phyloP scores from a whole-genome alignment of 2,113 vertebrate species.

The Otis tarda region DNA sequence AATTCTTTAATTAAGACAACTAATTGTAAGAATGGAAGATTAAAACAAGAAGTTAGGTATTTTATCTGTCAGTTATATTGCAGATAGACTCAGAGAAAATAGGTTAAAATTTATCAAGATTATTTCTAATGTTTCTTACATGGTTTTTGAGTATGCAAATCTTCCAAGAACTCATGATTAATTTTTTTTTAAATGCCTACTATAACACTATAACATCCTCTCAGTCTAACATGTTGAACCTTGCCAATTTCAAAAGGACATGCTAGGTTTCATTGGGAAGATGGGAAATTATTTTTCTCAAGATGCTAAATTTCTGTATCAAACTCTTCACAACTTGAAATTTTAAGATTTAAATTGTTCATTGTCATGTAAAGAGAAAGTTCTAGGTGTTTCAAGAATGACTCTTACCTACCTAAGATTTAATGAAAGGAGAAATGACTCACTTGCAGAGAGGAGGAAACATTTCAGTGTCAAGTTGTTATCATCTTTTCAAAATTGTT shows the following conservation, averaged over 20 bases:
- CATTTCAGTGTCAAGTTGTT: slow-evolving; percentile 38
- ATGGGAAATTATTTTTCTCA: not conserved
- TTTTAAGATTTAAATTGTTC: not conserved
- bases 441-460: slow-evolving; percentile 25
- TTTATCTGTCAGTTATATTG: not conserved
- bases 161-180: not conserved
- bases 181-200: too few species aligned
- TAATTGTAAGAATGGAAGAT: not conserved
- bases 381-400: slow-evolving; percentile 22
- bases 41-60: not conserved
- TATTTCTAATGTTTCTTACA: not conserved
- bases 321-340: not conserved
- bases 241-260: not conserved
- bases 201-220: too few species aligned
- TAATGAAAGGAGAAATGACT: slow-evolving; percentile 42
- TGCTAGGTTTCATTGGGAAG: not conserved
- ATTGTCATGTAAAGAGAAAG: slow-evolving; percentile 37
- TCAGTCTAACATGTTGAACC: not conserved
- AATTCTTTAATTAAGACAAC: not conserved
- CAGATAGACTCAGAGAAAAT: not conserved
- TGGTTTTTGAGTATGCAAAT: not conserved
- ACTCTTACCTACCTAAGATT: not conserved
- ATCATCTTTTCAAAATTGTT: slow-evolving; percentile 18
- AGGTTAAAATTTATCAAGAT: not conserved
- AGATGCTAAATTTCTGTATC: not conserved